A percentile compares a stretch with the other conserved stretches of the same genome.
These are phyloP conservation scores for Agrochola lota DNA, from an alignment of 2,888 invertebrate species.

Conservation along the genomic window DNA sequence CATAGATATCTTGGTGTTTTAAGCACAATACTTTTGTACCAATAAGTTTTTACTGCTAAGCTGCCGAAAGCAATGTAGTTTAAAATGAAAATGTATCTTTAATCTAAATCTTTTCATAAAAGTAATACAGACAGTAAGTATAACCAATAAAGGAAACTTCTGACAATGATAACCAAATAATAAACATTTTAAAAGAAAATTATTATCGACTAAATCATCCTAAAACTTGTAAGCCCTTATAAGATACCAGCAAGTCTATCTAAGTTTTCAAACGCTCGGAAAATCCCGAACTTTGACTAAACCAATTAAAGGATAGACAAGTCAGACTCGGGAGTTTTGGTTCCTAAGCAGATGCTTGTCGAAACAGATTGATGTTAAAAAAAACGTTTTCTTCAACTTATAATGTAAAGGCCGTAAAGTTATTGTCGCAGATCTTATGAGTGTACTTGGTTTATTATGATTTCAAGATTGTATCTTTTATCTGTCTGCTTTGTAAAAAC, in stretches of 20 bases:
- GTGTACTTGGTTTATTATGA: not conserved
- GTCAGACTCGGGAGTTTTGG: too few species aligned
- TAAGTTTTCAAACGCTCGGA: conserved; percentile 31
- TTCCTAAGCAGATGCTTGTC: not conserved
- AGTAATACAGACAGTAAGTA: not conserved
- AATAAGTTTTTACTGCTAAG: too few species aligned
- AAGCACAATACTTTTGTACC: too few species aligned
- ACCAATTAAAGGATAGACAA: conserved; percentile 33
- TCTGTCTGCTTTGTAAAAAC: too few species aligned
- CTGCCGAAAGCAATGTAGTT: too few species aligned
- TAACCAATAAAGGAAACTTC: too few species aligned
- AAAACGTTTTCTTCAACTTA: not conserved
- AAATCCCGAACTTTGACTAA: conserved; percentile 32
- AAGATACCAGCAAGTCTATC: conserved; percentile 12
- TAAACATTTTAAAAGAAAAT: too few species aligned
- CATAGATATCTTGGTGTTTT: too few species aligned
- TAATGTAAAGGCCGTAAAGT: not conserved
- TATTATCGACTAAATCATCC: conserved; percentile 23
- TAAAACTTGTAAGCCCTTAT: conserved; percentile 3
- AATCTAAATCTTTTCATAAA: not conserved
- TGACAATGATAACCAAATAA: too few species aligned
- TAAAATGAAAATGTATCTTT: not conserved
- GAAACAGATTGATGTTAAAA: conserved; percentile 13
- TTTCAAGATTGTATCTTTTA: not conserved
- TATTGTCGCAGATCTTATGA: not conserved